A percentile compares a stretch with the other conserved stretches of the same genome.
phyloP scores from a whole-genome alignment of 1,140 invertebrate genomes.

The Drosophila navojoa region DNA sequence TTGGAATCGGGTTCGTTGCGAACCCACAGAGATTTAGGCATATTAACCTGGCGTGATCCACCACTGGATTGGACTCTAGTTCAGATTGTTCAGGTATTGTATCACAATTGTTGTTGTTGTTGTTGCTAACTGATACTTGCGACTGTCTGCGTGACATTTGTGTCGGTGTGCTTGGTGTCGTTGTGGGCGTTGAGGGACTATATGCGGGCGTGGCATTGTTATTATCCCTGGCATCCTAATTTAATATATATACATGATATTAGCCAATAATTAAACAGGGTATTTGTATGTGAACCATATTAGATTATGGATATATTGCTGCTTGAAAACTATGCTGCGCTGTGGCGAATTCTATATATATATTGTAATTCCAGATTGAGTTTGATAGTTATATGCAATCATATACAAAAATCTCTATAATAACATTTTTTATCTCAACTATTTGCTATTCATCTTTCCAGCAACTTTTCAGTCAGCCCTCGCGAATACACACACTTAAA shows the following conservation, averaged over 20 bases:
- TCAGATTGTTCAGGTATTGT: slow-evolving; percentile 26
- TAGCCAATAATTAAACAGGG: too few species aligned
- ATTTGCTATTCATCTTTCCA: too few species aligned
- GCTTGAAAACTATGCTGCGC: too few species aligned
- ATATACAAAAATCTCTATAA: too few species aligned
- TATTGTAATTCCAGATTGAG: too few species aligned
- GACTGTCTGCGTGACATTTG: slow-evolving; percentile 51
- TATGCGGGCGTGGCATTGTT: slow-evolving; percentile 40
- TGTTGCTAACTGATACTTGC: slow-evolving; percentile 33
- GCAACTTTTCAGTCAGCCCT: too few species aligned
- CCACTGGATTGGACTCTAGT: slow-evolving; percentile 16
- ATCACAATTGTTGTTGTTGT: slow-evolving; percentile 27
- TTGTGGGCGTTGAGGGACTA: slow-evolving; percentile 24
- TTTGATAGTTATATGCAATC: too few species aligned
- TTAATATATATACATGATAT: slow-evolving; percentile 17
- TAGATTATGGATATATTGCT: too few species aligned
- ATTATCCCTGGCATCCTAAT: slow-evolving; percentile 69
- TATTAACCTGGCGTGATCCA: slow-evolving; percentile 70
- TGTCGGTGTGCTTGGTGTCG: slow-evolving; percentile 45
- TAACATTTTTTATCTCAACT: too few species aligned
- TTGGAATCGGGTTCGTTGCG: not conserved
- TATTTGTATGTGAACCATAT: too few species aligned
- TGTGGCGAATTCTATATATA: too few species aligned
- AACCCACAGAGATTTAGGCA: slow-evolving; percentile 27
- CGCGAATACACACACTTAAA: too few species aligned